Percentiles rank a stretch among this genome's conserved stretches.
Conservation (phyloP, 1,140 invertebrate genomes). For the Trachymyrmex septentrionalis region DNA sequence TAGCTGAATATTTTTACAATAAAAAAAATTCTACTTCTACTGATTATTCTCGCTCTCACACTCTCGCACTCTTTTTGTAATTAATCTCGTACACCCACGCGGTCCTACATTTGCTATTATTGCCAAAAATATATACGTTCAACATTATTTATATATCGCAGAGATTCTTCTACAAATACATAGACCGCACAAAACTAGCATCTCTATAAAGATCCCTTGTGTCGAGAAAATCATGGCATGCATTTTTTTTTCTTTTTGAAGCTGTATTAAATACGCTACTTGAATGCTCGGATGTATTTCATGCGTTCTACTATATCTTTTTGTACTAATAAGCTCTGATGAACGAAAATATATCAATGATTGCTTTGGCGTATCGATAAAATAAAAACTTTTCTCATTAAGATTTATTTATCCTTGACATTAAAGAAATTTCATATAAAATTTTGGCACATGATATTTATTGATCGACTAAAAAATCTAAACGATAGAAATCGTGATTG, state of each 20-base stretch:
- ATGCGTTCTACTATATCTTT: slow-evolving; percentile 67
- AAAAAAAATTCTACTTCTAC: slow-evolving; percentile 77
- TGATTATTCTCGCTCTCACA: slow-evolving; percentile 60
- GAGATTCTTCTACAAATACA: slow-evolving; percentile 42
- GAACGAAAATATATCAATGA: slow-evolving; percentile 55
- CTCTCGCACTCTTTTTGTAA: slow-evolving; percentile 48
- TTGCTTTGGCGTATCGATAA: slow-evolving; percentile 56
- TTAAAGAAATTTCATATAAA: slow-evolving; percentile 56
- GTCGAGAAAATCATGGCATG: slow-evolving; percentile 8
- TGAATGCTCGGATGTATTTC: slow-evolving; percentile 52
- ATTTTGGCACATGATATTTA: slow-evolving; percentile 68
- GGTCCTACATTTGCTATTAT: slow-evolving; percentile 60
- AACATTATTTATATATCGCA: slow-evolving; percentile 52
- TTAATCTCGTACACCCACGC: slow-evolving; percentile 63
- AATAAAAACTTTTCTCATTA: slow-evolving; percentile 57
- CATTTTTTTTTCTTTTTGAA: not conserved
- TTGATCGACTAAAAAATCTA: slow-evolving; percentile 46
- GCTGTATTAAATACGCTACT: not conserved
- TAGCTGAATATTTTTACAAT: slow-evolving; percentile 85
- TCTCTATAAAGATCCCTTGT: not conserved
- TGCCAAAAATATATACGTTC: slow-evolving; percentile 67
- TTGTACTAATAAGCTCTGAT: slow-evolving; percentile 39
- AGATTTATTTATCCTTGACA: slow-evolving; percentile 31
- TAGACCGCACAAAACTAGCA: slow-evolving; percentile 71
- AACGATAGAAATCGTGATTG: slow-evolving; percentile 22